Evolutionary conservation across 2,797 vertebrate genomes (phyloP).

Genomic region (Chloroceryle amazona): DNA sequence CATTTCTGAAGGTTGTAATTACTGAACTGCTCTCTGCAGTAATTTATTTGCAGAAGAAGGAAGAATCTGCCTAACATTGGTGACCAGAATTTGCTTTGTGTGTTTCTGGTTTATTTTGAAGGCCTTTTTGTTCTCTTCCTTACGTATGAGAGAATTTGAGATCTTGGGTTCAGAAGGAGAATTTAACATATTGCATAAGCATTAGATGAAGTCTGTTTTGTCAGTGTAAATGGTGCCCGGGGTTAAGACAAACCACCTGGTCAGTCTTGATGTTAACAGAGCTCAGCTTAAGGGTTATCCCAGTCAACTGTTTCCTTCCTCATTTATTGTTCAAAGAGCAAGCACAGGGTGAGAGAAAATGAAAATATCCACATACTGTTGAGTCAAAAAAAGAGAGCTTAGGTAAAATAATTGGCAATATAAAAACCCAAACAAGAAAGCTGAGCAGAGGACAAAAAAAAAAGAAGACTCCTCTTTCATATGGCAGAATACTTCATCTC

Average conservation of each 20-base stretch:
- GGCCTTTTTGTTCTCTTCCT: background rate
- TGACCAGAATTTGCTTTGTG: background rate
- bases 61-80: background rate
- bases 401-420: background rate
- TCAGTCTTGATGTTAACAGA: background rate
- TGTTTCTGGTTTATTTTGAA: background rate
- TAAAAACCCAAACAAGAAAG: background rate
- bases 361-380: rapidly evolving
- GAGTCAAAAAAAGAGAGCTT: background rate
- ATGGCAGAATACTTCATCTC: background rate
- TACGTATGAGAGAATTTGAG: background rate
- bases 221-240: background rate
- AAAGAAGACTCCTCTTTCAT: background rate
- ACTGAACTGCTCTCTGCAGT: slow-evolving; percentile 18
- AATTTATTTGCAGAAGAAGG: slow-evolving; percentile 10
- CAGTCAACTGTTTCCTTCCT: background rate
- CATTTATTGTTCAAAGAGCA: background rate
- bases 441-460: background rate
- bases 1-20: slow-evolving; percentile 42
- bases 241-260: background rate
- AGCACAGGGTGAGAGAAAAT: background rate
- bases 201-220: background rate
- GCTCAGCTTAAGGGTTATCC: background rate
- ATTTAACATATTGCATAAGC: background rate
- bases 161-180: background rate